These are phyloP conservation scores for Colletes gigas DNA, from an alignment of 1,140 invertebrate species.

Conservation along the genomic window DNA sequence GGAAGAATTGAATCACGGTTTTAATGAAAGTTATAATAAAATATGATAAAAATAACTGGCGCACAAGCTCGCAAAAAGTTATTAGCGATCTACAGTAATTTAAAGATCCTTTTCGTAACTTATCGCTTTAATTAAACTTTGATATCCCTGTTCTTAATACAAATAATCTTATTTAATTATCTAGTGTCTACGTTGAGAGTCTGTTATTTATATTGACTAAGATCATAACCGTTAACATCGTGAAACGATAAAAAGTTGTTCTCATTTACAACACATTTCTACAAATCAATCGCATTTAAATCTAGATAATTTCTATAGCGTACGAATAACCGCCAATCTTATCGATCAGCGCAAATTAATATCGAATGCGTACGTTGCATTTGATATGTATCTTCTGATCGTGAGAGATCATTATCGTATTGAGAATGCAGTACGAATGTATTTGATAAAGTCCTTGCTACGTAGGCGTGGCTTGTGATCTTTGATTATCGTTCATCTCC, in stretches of 20 bases:
- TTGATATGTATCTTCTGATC: conserved; percentile 22
- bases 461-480: conserved; percentile 18
- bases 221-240: background rate
- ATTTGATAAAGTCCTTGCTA: conserved; percentile 20
- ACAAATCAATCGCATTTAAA: background rate
- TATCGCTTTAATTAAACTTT: background rate
- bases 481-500: conserved; percentile 28
- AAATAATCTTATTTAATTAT: background rate
- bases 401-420: conserved; percentile 15
- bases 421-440: conserved; percentile 10
- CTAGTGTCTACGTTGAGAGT: background rate
- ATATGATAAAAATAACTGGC: background rate
- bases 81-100: conserved; percentile 12
- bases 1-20: too few species aligned
- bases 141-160: background rate
- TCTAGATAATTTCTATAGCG: background rate
- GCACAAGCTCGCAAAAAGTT: background rate
- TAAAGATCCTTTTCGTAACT: background rate
- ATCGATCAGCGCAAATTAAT: background rate
- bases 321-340: conserved; percentile 8
- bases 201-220: too few species aligned
- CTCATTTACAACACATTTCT: background rate
- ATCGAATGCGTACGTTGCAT: conserved; percentile 14
- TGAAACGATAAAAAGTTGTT: background rate
- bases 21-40: too few species aligned